phyloP scores from a whole-genome alignment of 2,113 vertebrate species.

The Platycercus adscitus region DNA sequence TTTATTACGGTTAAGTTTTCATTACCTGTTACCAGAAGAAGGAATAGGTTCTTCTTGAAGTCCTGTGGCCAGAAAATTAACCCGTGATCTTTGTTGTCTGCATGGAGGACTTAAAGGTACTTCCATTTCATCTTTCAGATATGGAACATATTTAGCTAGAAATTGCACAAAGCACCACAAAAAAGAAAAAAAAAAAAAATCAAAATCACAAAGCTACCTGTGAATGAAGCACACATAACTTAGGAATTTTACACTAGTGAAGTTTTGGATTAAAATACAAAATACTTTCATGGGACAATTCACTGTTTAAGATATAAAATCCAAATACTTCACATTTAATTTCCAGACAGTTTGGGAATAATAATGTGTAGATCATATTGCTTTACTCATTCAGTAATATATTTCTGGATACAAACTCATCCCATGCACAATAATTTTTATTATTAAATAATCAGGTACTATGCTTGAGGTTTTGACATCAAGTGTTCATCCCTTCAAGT shows the following conservation, averaged over 20 bases:
- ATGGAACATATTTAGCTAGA: constrained; percentile 5
- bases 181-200: background rate
- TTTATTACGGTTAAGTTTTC: constrained; percentile 1
- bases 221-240: constrained; percentile 7
- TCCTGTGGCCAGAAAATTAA: constrained; percentile 20
- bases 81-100: constrained; percentile 16
- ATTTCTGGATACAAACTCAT: background rate
- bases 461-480: background rate
- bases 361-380: background rate
- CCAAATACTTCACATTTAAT: background rate
- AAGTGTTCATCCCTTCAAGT: background rate
- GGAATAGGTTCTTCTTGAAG: constrained; percentile 65
- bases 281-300: background rate
- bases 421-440: background rate
- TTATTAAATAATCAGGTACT: background rate
- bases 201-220: background rate
- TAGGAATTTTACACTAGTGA: background rate
- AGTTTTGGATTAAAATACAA: background rate
- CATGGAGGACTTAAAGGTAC: constrained; percentile 56
- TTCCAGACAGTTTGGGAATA: background rate
- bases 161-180: background rate
- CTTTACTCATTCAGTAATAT: background rate
- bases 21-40: constrained; percentile 69
- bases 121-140: constrained; percentile 59
- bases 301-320: background rate